A percentile compares a stretch with the other conserved stretches of the same genome.
Conservation (phyloP, 2,113 vertebrate genomes). For the Bucco capensis region DNA sequence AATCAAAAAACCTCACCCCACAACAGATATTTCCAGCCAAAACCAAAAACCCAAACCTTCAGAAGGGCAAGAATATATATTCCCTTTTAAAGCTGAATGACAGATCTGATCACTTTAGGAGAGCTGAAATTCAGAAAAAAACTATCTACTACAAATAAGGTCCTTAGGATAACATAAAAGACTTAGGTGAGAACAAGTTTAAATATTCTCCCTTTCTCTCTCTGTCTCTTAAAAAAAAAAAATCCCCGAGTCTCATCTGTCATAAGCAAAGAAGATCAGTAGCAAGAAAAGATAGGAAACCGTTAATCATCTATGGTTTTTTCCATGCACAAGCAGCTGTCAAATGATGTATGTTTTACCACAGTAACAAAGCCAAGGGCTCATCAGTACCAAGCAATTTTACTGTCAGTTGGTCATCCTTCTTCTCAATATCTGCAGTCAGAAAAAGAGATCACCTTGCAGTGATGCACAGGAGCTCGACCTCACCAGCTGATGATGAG, state of each 20-base stretch:
- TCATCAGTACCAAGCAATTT: conserved; percentile 48
- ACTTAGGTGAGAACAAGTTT: conserved; percentile 59
- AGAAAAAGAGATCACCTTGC: conserved; percentile 43
- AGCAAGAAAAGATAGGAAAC: conserved; percentile 41
- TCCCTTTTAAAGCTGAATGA: conserved; percentile 62
- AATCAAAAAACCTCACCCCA: too few species aligned
- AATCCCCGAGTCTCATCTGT: conserved; percentile 46
- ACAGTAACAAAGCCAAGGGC: conserved; percentile 44
- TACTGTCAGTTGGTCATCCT: conserved; percentile 57
- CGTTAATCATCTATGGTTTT: conserved; percentile 39
- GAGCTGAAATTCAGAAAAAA: conserved; percentile 60
- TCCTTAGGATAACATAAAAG: conserved; percentile 54
- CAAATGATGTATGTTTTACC: conserved; percentile 47
- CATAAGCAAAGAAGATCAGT: conserved; percentile 62
- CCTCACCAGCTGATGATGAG: background rate
- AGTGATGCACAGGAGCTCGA: background rate
- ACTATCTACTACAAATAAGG: conserved; percentile 48
- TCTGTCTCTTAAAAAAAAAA: conserved; percentile 46
- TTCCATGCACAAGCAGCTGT: conserved; percentile 39
- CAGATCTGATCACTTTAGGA: conserved; percentile 50
- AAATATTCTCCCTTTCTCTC: conserved; percentile 43
- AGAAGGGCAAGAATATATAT: conserved; percentile 30
- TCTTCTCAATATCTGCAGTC: conserved; percentile 9
- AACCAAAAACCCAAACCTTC: background rate
- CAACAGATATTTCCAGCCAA: too few species aligned